Conservation (phyloP, 2,113 vertebrate species). For the Sturnus vulgaris region DNA sequence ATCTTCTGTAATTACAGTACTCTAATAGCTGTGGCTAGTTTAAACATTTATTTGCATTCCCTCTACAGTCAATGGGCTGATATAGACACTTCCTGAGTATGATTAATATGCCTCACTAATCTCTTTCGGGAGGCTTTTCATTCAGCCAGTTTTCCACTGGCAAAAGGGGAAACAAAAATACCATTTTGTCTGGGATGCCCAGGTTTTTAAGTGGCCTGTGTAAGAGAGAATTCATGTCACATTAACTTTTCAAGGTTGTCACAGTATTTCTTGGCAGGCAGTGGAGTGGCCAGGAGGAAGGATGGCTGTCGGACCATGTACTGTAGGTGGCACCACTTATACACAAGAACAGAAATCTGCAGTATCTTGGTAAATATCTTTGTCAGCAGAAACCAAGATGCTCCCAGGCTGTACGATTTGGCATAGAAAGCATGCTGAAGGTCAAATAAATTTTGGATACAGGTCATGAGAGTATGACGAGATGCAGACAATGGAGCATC, state of each 20-base stretch:
- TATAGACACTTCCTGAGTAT: background rate
- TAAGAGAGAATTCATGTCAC: background rate
- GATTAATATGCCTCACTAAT: background rate
- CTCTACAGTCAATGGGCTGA: background rate
- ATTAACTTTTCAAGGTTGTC: background rate
- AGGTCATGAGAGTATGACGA: background rate
- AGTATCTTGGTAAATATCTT: background rate
- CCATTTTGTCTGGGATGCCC: background rate
- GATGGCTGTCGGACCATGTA: background rate
- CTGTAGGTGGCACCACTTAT: conserved; percentile 16
- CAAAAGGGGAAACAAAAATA: background rate
- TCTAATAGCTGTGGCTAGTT: background rate
- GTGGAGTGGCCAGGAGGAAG: background rate
- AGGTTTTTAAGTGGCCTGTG: background rate
- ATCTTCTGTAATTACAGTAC: background rate
- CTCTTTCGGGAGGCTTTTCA: background rate
- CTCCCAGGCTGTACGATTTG: background rate
- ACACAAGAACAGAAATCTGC: background rate
- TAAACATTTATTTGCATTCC: background rate
- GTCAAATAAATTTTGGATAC: conserved; percentile 33
- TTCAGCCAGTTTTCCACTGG: background rate
- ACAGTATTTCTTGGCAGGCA: background rate
- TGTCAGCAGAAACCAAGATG: conserved; percentile 4
- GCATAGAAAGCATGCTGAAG: background rate
- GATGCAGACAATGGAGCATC: background rate